Evolutionary conservation across 2,888 invertebrate genomes (phyloP).

Genomic region (Sepiola atlantica): DNA sequence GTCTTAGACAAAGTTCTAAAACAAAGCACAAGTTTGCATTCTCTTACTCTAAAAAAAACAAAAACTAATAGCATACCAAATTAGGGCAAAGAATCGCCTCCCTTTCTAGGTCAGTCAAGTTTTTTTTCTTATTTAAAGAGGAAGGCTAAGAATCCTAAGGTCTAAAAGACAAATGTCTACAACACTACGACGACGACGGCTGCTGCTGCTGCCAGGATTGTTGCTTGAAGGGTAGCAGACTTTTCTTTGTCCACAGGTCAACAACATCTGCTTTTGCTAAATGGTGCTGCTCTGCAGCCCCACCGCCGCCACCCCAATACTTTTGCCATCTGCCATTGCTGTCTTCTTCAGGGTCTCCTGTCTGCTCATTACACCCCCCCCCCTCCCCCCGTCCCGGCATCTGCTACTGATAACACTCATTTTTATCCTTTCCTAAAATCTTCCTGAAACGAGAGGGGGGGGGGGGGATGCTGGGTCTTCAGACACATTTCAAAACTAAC

Average conservation of each 20-base stretch:
- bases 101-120: not conserved
- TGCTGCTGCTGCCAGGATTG: not conserved
- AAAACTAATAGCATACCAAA: not conserved
- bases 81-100: not conserved
- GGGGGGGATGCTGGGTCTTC: too few species aligned
- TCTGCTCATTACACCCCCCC: not conserved
- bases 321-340: not conserved
- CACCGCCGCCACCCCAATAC: not conserved
- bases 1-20: not conserved
- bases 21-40: not conserved
- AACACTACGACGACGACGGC: not conserved
- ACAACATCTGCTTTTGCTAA: slow-evolving; percentile 1
- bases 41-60: not conserved
- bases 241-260: not conserved
- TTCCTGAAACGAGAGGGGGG: not conserved
- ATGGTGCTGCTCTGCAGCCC: not conserved
- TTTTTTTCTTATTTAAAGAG: too few species aligned
- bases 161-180: not conserved
- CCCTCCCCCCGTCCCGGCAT: not conserved
- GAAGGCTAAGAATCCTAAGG: not conserved
- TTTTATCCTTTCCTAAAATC: not conserved
- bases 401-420: not conserved
- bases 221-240: not conserved
- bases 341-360: not conserved
- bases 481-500: too few species aligned